Conservation (phyloP, 2,888 invertebrate genomes). For the Eupithecia pulchellata region DNA sequence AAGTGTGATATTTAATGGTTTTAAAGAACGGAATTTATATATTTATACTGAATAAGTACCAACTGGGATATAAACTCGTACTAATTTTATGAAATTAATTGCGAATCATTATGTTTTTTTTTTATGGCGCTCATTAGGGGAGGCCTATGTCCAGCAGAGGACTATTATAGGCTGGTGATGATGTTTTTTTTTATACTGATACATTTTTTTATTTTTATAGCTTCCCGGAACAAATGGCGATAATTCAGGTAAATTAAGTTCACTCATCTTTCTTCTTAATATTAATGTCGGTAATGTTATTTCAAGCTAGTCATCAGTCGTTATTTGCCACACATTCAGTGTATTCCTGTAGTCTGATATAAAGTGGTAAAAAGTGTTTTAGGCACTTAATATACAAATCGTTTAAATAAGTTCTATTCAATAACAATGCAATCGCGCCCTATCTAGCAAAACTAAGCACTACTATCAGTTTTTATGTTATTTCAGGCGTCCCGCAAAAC, state of each 20-base stretch:
- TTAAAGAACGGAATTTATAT: too few relatives aligned
- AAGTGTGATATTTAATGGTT: too few relatives aligned
- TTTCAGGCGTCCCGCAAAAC: slow-evolving; percentile 72
- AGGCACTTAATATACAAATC: background rate
- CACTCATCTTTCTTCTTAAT: background rate
- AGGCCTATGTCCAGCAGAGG: too few relatives aligned
- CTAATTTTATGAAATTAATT: background rate
- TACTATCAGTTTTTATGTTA: slow-evolving; percentile 7
- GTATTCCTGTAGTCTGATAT: background rate
- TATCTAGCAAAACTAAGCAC: background rate
- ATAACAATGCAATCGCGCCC: background rate
- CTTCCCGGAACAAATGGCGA: slow-evolving; percentile 41
- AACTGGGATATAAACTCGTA: background rate
- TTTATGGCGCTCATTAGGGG: too few relatives aligned
- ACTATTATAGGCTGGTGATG: too few relatives aligned
- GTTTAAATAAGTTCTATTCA: background rate
- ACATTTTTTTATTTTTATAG: slow-evolving; percentile 43
- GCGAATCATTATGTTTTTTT: background rate
- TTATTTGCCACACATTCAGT: background rate
- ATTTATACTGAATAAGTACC: too few relatives aligned
- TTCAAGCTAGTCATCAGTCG: background rate
- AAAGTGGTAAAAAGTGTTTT: background rate
- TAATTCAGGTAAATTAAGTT: slow-evolving; percentile 43
- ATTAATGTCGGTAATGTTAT: too few relatives aligned
- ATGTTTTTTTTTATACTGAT: background rate